Evolutionary conservation across 2,113 vertebrate genomes (phyloP).

Genomic region (Dunckerocampus dactyliophorus): DNA sequence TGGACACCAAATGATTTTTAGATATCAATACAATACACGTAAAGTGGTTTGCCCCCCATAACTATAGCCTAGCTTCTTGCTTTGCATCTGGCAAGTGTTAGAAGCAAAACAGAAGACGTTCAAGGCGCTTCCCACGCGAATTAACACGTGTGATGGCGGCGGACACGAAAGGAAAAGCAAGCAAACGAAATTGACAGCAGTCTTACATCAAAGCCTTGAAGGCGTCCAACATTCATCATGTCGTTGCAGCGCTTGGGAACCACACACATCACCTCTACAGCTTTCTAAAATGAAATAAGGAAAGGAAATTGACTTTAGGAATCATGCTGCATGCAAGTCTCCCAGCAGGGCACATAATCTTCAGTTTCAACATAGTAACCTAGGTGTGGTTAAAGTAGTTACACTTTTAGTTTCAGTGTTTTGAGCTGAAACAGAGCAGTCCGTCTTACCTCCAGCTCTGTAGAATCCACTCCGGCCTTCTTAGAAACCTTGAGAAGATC

Average conservation of each 20-base stretch:
- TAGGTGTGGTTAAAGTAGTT: background rate
- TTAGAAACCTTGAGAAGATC: constrained; percentile 95
- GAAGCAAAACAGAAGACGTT: background rate
- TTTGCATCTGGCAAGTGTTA: too few species aligned
- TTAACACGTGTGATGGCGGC: too few species aligned
- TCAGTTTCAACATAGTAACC: background rate
- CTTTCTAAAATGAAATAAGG: constrained; percentile 75
- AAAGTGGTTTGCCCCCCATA: too few species aligned
- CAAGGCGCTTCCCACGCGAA: too few species aligned
- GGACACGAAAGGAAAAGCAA: too few species aligned
- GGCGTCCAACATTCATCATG: constrained; percentile 98
- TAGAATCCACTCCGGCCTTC: constrained; percentile 86
- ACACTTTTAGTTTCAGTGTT: background rate
- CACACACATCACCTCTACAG: constrained; percentile 97
- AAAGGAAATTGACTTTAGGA: constrained; percentile 6
- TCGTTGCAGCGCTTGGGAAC: constrained; percentile 98
- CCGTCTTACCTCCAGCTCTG: constrained; percentile 87
- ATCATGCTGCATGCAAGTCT: background rate
- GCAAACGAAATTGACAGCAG: background rate
- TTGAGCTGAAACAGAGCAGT: background rate
- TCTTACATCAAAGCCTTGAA: constrained; percentile 97
- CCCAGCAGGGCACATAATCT: background rate
- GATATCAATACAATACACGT: too few species aligned
- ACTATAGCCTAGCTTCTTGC: too few species aligned
- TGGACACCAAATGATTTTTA: too few species aligned